phyloP scores from a whole-genome alignment of 2,888 invertebrate species.

The Agrotis exclamationis region DNA sequence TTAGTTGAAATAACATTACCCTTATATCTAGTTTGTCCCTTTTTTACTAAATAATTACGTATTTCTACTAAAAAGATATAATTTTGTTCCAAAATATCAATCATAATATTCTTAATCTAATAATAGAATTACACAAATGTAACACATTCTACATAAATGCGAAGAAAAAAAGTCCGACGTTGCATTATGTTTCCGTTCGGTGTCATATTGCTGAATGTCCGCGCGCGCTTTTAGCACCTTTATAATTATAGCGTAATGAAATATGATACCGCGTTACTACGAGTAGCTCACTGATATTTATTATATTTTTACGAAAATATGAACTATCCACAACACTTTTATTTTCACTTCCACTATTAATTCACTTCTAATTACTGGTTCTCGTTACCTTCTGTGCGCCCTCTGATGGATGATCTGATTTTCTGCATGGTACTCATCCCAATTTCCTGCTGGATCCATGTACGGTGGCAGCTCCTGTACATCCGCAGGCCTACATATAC shows the following conservation, averaged over 20 bases:
- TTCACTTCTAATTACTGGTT: neutral
- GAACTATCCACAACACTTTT: too few species aligned
- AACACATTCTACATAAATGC: conserved; percentile 2
- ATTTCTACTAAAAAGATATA: conserved; percentile 4
- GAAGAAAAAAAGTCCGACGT: neutral
- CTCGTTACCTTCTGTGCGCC: neutral
- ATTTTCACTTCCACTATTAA: too few species aligned
- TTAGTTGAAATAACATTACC: neutral
- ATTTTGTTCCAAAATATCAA: conserved; percentile 6
- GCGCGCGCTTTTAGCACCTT: neutral
- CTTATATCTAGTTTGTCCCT: neutral
- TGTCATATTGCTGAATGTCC: neutral
- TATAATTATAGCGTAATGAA: neutral
- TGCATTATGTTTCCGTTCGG: conserved; percentile 1
- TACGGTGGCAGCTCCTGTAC: neutral
- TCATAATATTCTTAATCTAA: conserved; percentile 5
- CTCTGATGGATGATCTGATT: neutral
- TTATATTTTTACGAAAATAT: too few species aligned
- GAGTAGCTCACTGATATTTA: too few species aligned
- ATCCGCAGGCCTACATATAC: conserved; percentile 1
- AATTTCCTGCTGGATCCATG: neutral
- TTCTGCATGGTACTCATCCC: conserved; percentile 1
- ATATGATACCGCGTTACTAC: too few species aligned
- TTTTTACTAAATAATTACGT: neutral
- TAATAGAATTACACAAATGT: neutral